Percentiles rank a stretch among this genome's conserved stretches.
Evolutionary conservation across 1,140 invertebrate genomes (phyloP).

Genomic region (Batillaria attramentaria): DNA sequence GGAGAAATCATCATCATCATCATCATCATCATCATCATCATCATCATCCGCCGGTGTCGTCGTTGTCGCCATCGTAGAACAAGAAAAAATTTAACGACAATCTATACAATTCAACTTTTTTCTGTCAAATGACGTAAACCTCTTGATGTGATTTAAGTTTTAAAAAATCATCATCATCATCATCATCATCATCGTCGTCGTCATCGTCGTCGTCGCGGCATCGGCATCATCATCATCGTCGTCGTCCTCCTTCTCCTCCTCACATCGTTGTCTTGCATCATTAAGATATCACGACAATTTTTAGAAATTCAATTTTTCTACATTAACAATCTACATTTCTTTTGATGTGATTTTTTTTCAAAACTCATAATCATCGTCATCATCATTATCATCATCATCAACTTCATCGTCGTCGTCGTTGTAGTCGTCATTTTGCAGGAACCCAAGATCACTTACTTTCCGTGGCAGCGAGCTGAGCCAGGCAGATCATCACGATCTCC

Average conservation of each 20-base stretch:
- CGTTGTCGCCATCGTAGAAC: neutral
- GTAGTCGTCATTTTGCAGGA: neutral
- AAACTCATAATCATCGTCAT: neutral
- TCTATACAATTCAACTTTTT: too few species aligned
- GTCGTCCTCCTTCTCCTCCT: too few species aligned
- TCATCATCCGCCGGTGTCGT: too few species aligned
- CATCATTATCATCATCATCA: neutral
- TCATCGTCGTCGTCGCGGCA: too few species aligned
- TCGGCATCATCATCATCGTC: too few species aligned
- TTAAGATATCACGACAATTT: too few species aligned
- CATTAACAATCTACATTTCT: too few species aligned
- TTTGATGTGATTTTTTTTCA: too few species aligned
- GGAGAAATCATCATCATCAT: neutral
- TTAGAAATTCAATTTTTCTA: too few species aligned
- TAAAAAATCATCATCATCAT: neutral
- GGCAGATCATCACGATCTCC: slow-evolving; percentile 34
- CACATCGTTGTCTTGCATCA: too few species aligned
- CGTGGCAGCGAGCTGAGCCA: slow-evolving; percentile 26
- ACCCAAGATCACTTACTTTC: slow-evolving; percentile 33
- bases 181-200: neutral
- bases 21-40: neutral
- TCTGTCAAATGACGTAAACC: too few species aligned
- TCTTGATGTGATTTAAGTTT: too few species aligned
- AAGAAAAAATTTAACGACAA: neutral
- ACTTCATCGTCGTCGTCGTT: neutral